Base-by-base conservation (phyloP, 2,888 invertebrate species). In the Noctua janthina region DNA sequence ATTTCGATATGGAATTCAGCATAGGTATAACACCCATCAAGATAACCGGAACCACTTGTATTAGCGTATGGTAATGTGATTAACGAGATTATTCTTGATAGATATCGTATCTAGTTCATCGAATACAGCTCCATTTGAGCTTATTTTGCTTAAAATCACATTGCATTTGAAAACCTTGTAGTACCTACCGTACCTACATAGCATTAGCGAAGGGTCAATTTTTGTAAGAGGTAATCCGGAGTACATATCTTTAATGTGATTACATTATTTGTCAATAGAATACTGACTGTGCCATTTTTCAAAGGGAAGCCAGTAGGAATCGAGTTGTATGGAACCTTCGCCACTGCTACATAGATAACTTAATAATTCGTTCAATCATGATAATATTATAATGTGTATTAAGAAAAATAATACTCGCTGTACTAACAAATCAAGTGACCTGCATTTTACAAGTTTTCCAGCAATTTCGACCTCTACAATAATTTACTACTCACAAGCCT, bases 41-140 rank as follows among this genome's bases (percentile, higher is more conserved):
- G 67, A 29, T 51, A 51, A 43, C 15, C 6, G 1, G 43, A 67
- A 56, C 68, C 43, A 56, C 29, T 49, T 54, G 5, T 49, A 70
- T 66, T 56, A 35, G 49, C 29, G 15, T 39, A 49, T 56, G 64
- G 29, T n/a, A 17, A 56, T 39, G 29, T 43, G 17, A 51, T 75
- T 49, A 17, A 78, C 39, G 62, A n/a, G 76, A 66, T 56, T 56
- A 35, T 79, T 51, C 17, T n/a, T 20, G n/a, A 10, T 20, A 66
- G 5, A 46, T 59, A 20, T 59, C 4, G 29, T 78, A 39, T 54
- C 4, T 59, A 51, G 43, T 39, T 69, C 10, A 43, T 11, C 43
- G 15, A 67, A 35, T 5, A 49, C 6, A 43, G 4, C 10, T 59
- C 11, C n/a, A 43, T 49, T 54, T 3, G 17, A 35, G 23, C 2